Conservation (phyloP, 2,797 vertebrate species). For the Mormyrus proboscirostris region DNA sequence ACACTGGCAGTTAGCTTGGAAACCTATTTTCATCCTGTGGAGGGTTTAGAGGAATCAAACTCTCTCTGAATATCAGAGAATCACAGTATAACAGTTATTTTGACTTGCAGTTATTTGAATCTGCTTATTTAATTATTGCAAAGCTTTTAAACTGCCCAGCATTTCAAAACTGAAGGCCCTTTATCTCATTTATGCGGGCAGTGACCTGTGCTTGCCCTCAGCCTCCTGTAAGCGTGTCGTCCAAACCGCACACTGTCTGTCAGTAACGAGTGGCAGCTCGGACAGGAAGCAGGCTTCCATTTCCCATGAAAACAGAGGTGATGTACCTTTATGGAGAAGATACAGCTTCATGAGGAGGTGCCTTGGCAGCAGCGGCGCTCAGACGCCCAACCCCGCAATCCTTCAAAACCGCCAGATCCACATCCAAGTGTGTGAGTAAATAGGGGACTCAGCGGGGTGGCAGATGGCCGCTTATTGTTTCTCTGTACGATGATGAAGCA, state of each 20-base stretch:
- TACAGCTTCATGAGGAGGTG: neutral
- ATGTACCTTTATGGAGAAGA: neutral
- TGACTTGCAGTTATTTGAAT: slow-evolving; percentile 17
- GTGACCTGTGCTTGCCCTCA: slow-evolving; percentile 28
- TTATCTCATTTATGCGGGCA: slow-evolving; percentile 10
- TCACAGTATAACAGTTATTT: slow-evolving; percentile 13
- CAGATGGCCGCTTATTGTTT: neutral
- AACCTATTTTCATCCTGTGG: slow-evolving; percentile 26
- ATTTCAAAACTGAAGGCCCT: slow-evolving; percentile 6
- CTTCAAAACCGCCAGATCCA: neutral
- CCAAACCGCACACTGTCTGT: slow-evolving; percentile 26
- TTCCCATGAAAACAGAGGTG: slow-evolving; percentile 12
- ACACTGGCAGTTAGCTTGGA: slow-evolving; percentile 5
- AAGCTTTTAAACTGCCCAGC: slow-evolving; percentile 11
- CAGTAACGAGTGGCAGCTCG: slow-evolving; percentile 37
- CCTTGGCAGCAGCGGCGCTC: neutral
- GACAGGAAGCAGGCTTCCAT: slow-evolving; percentile 32
- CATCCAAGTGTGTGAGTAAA: neutral
- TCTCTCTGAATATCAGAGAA: slow-evolving; percentile 14
- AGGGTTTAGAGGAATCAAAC: slow-evolving; percentile 10
- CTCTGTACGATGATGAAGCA: slow-evolving; percentile 7
- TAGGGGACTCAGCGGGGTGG: neutral
- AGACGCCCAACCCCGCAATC: neutral
- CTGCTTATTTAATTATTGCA: slow-evolving; percentile 23
- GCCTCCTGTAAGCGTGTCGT: slow-evolving; percentile 28